Conservation (phyloP, 2,797 vertebrate species). For the Chloroceryle inda region DNA sequence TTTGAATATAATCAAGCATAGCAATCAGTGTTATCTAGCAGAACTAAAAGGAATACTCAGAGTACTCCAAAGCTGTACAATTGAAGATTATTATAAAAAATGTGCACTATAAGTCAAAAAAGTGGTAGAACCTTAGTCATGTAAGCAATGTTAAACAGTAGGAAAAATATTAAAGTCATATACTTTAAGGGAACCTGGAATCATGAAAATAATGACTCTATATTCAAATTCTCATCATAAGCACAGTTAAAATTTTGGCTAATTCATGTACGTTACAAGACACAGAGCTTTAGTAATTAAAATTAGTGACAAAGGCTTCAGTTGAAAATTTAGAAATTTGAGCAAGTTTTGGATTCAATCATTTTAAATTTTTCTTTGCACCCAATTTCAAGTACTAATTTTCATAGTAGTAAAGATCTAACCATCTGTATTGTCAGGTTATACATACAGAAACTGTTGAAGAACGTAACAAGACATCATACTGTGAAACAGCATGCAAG, state of each 20-base stretch:
- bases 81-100: neutral
- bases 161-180: neutral
- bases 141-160: neutral
- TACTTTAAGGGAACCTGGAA: neutral
- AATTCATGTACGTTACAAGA: neutral
- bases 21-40: neutral
- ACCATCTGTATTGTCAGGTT: neutral
- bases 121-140: neutral
- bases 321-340: neutral
- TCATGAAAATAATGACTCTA: neutral
- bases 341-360: neutral
- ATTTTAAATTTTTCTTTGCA: neutral
- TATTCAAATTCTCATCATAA: neutral
- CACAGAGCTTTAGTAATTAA: neutral
- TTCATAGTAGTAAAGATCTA: neutral
- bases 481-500: neutral
- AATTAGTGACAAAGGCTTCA: neutral
- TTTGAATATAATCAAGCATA: neutral
- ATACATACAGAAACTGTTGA: neutral
- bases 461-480: neutral
- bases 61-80: neutral
- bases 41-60: neutral
- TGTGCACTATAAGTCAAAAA: neutral
- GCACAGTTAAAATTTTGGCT: neutral
- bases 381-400: neutral